phyloP scores from a whole-genome alignment of 2,888 invertebrate species.

The Axea sp. region DNA sequence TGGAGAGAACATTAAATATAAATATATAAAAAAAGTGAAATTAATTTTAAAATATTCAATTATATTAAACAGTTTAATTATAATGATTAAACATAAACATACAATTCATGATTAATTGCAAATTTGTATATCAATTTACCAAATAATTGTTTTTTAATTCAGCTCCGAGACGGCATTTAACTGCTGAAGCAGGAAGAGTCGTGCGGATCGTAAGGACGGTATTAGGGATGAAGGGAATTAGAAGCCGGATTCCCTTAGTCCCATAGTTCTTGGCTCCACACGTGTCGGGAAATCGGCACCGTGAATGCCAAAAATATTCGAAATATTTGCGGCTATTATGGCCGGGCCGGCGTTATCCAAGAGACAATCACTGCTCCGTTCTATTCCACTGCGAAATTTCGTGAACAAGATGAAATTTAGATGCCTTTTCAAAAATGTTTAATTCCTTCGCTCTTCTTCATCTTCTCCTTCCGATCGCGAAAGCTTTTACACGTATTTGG shows the following conservation, averaged over 20 bases:
- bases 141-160: slow-evolving; percentile 40
- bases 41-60: too few species aligned
- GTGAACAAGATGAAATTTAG: slow-evolving; percentile 38
- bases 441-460: slow-evolving; percentile 33
- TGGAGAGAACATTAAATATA: too few species aligned
- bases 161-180: slow-evolving; percentile 38
- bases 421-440: too few species aligned
- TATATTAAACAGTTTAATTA: too few species aligned
- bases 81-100: too few species aligned
- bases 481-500: slow-evolving; percentile 56
- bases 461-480: slow-evolving; percentile 27
- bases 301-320: slow-evolving; percentile 71
- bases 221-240: slow-evolving; percentile 64
- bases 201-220: too few species aligned
- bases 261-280: slow-evolving; percentile 46
- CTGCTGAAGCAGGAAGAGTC: slow-evolving; percentile 62
- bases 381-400: slow-evolving; percentile 51
- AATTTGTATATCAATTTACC: too few species aligned
- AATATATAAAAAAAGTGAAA: too few species aligned
- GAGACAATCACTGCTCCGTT: slow-evolving; percentile 68
- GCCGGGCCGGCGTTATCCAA: slow-evolving; percentile 56
- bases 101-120: too few species aligned
- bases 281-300: slow-evolving; percentile 54
- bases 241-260: slow-evolving; percentile 53
- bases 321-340: slow-evolving; percentile 73